Evolutionary conservation across 2,888 invertebrate species (phyloP), one percentile per base, ranked within the genome.

Genomic region (Iselma pallidipennis): DNA sequence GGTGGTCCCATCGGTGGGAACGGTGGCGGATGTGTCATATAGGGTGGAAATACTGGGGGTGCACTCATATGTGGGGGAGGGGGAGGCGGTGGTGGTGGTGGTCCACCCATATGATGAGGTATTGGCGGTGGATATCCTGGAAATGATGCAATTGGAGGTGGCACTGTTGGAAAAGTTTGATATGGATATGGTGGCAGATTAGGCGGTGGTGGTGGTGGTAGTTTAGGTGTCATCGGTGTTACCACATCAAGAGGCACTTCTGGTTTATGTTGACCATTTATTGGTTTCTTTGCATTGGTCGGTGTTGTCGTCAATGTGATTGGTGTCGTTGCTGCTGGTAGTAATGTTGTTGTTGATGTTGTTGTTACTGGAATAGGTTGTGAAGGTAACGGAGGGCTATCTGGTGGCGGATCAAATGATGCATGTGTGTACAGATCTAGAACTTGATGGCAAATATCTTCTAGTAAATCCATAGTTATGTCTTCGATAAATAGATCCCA

Each of bases 401-500:
- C 90, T 0, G 86, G 85, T n/a, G 88, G 86, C 9, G 67, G 66
- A 21, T 45, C 45, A 6, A 67, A 33, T 25, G 66, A 65, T 45
- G 54, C 85, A 85, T 66, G 92, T 71, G 94, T 92, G 82, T 98
- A 98, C 62, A 98, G 83, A 82, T 98, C 98, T 66, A 98, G 81
- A 66, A 93, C 93, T 85, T 94, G 97, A 83, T 98, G 98, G 74
- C 98, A 98, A 70, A 98, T 96, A 82, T 97, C 97, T 84, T 99
- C 98, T 48, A 99, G 83, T 57, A 98, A 85, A 74, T 96, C 95
- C 88, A 94, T 92, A 1, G 94, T 93, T 28, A 98, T 91, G 76
- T 96, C 96, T 75, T 96, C 94, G 0, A 98, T 95, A 79, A 96
- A 96, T 90, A 94, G 93, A 75, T 98, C 98, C 98, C 98, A 99